Evolutionary conservation across 2,113 vertebrate species (phyloP).

Genomic region (Vanacampus margaritifer): DNA sequence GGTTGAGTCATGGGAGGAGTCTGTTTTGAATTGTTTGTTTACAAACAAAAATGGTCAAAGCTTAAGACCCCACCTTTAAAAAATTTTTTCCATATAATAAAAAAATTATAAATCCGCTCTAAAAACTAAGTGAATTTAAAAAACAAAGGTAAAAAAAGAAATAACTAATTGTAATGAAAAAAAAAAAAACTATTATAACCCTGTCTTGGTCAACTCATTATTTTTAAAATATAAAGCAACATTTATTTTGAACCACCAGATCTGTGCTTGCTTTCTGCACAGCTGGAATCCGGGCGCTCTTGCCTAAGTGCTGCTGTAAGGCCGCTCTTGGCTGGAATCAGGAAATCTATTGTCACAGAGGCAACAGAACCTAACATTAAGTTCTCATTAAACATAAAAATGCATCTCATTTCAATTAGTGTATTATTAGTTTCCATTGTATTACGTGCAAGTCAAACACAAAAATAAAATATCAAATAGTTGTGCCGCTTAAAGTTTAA

Average conservation of each 20-base stretch:
- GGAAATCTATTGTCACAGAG: conserved; percentile 3
- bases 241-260: conserved; percentile 1
- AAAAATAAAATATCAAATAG: not conserved
- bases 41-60: too few relatives aligned
- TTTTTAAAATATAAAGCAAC: not conserved
- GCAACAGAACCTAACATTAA: not conserved
- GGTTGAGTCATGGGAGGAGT: too few relatives aligned
- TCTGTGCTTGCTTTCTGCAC: not conserved
- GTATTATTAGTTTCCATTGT: not conserved
- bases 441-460: not conserved
- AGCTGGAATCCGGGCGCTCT: conserved; percentile 2
- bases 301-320: conserved; percentile 15
- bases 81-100: too few relatives aligned
- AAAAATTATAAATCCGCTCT: too few relatives aligned
- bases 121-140: too few relatives aligned
- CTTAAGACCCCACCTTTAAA: too few relatives aligned
- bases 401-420: not conserved
- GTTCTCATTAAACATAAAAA: not conserved
- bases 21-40: too few relatives aligned
- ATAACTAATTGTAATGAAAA: too few relatives aligned
- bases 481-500: conserved; percentile 1
- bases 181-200: too few relatives aligned
- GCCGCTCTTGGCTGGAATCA: conserved; percentile 18
- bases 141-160: too few relatives aligned
- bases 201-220: not conserved